A percentile compares a stretch with the other conserved stretches of the same genome.
Conservation (phyloP, 2,888 invertebrate species). For the Carabus problematicus region DNA sequence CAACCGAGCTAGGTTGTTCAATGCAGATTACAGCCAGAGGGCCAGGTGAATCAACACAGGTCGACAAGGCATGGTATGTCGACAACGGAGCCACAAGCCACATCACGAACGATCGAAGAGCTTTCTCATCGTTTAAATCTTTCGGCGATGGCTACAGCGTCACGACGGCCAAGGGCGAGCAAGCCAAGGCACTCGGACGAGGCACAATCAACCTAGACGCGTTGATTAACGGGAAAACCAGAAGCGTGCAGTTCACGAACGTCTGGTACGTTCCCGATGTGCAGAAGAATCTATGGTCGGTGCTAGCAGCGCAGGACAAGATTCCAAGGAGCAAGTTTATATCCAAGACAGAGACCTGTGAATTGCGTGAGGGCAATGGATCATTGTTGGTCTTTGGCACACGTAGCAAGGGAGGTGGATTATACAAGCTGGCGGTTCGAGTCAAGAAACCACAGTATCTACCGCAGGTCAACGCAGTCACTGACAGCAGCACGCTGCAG, state of each 20-base stretch:
- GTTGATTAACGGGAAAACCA: neutral
- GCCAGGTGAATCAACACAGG: too few relatives aligned
- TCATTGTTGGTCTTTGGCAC: constrained; percentile 9
- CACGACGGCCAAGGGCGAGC: too few relatives aligned
- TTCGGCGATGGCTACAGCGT: too few relatives aligned
- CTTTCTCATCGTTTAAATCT: constrained; percentile 20
- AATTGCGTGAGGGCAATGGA: neutral
- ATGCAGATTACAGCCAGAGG: too few relatives aligned
- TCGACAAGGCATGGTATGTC: too few relatives aligned
- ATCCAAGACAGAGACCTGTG: constrained; percentile 28
- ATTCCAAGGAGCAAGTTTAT: constrained; percentile 25
- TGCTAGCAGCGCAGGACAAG: constrained; percentile 34
- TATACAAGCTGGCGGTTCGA: constrained; percentile 18
- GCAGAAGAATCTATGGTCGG: constrained; percentile 26
- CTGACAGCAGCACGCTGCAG: constrained; percentile 43
- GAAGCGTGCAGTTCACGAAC: constrained; percentile 16
- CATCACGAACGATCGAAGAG: constrained; percentile 19
- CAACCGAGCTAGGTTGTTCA: constrained; percentile 9
- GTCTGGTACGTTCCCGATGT: constrained; percentile 33
- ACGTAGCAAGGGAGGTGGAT: constrained; percentile 14
- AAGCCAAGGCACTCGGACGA: constrained; percentile 11
- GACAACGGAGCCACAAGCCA: constrained; percentile 38
- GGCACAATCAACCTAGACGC: constrained; percentile 20
- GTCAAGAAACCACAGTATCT: neutral
- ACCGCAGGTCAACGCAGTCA: constrained; percentile 12